Conservation (phyloP, 2,113 vertebrate genomes). For the Octodon degus region DNA sequence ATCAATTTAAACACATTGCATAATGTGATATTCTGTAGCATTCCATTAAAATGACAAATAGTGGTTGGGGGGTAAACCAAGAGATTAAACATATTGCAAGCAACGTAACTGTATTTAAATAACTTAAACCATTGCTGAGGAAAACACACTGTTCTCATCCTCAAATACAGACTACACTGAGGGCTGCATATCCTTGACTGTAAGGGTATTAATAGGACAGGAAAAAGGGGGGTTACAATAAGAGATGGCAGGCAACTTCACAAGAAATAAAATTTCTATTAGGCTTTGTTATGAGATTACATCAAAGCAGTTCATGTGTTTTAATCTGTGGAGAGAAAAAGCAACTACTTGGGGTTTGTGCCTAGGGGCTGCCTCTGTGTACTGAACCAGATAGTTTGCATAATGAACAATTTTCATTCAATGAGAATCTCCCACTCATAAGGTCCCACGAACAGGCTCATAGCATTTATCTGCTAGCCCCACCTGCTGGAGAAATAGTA, state of each 20-base stretch:
- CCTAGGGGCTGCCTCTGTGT: constrained; percentile 87
- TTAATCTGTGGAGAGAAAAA: constrained; percentile 87
- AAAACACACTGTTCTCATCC: constrained; percentile 51
- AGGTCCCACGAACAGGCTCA: constrained; percentile 73
- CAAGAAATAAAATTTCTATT: constrained; percentile 88
- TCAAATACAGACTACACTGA: constrained; percentile 60
- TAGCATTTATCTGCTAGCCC: constrained; percentile 85
- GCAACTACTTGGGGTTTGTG: constrained; percentile 85
- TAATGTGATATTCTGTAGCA: constrained; percentile 86
- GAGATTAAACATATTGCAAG: constrained; percentile 85
- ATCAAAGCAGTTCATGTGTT: constrained; percentile 87
- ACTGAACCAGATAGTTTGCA: constrained; percentile 87
- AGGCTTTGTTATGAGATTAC: constrained; percentile 88
- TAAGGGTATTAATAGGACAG: constrained; percentile 83
- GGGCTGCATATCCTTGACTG: background rate
- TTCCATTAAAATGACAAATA: constrained; percentile 90
- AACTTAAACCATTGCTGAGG: constrained; percentile 64
- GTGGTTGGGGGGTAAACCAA: constrained; percentile 59
- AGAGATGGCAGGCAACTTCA: constrained; percentile 87
- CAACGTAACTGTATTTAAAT: constrained; percentile 82
- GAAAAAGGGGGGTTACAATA: constrained; percentile 77
- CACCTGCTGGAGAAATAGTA: constrained; percentile 85
- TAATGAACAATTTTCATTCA: constrained; percentile 88
- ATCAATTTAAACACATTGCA: constrained; percentile 89
- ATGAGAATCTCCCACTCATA: constrained; percentile 84